Base-by-base conservation (phyloP, 2,888 invertebrate species). In the Choreutis nemorana region DNA sequence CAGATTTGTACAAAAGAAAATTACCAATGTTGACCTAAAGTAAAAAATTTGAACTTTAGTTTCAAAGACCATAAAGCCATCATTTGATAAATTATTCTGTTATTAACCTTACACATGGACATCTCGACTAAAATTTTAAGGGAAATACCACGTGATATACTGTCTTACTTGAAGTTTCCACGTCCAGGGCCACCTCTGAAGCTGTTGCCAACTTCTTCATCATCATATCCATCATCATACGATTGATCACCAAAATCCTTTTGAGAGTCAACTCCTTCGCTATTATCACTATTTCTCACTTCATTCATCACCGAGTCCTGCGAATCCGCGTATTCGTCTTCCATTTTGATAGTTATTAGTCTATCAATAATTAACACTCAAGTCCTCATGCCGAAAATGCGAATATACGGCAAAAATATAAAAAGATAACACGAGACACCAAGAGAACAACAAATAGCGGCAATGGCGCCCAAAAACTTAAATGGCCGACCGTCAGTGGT, bases 241-340 rank as follows among this genome's bases (percentile, higher is more conserved):
- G 48, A 48, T 9, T 46, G 40, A 37, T 78, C 79, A 36, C 55
- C 57, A 33, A 65, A 73, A 31, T 73, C 78, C 40, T 75, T 78
- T 4, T 55, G 44, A 26, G 42, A 44, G 15, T 51, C 49, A 31
- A 39, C 45, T 5, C 41, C 41, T 16, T 65, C 64, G 36, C 38
- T 52, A 31, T 39, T 49, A 15, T 33, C 33, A 4, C 34, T 26
- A 14, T 22, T 40, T n/a, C n/a, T n/a, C 36, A 39, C 46, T 29
- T 71, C 72, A 35, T 39, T 54, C 39, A 57, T 48, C 31, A 40
- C 41, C 18, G 55, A 40, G 43, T 73, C 73, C 42, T 68, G 72
- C 28, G 59, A 36, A 35, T 73, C 73, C 55, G 67, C 64, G 44
- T 70, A 75, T 41, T 72, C 72, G 25, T 73, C 73, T 39, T 71